Conservation (phyloP, 2,113 vertebrate genomes). For the Dasyprocta punctata region DNA sequence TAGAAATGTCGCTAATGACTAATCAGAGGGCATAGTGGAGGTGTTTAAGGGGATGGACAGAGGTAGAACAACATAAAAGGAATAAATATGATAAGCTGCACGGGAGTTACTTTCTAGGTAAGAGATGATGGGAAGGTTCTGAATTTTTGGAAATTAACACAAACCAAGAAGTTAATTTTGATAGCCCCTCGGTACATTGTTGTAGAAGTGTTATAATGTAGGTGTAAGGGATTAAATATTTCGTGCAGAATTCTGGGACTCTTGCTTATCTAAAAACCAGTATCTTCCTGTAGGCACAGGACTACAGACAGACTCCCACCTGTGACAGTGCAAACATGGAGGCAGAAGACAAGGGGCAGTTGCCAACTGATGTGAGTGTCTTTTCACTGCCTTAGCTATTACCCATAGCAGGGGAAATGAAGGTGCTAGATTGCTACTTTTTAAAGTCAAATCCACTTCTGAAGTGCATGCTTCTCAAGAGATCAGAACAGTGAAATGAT, state of each 20-base stretch:
- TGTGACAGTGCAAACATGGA: not conserved
- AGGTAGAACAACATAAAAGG: not conserved
- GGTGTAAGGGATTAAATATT: not conserved
- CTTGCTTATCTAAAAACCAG: not conserved
- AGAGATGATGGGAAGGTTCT: not conserved
- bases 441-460: slow-evolving; percentile 8
- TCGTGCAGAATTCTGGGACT: not conserved
- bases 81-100: not conserved
- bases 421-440: not conserved
- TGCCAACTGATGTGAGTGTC: not conserved
- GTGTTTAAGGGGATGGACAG: not conserved
- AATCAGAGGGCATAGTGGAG: not conserved
- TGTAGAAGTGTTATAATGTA: not conserved
- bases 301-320: not conserved
- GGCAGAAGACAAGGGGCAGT: not conserved
- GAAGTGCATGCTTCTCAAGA: not conserved
- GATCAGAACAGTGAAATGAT: not conserved
- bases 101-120: not conserved
- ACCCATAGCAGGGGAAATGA: not conserved
- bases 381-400: not conserved
- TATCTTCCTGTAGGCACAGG: not conserved
- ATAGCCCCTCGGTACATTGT: not conserved
- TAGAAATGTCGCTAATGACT: not conserved
- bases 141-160: not conserved
- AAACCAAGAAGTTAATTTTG: slow-evolving; percentile 10